phyloP scores from a whole-genome alignment of 2,888 invertebrate species.

The Dasysyrphus albostriatus region DNA sequence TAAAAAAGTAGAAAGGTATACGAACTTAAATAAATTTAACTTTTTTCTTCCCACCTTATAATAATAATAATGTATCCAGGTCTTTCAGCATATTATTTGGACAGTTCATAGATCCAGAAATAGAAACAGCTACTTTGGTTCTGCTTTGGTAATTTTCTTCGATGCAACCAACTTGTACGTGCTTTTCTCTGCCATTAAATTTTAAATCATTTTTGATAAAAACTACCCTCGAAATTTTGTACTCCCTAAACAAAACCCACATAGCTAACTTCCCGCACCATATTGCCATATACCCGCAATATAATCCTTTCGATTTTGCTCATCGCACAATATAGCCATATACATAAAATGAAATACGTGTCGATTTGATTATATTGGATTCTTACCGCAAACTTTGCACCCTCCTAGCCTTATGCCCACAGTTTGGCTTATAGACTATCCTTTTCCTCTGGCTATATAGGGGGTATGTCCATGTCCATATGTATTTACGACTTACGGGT shows the following conservation, averaged over 20 bases:
- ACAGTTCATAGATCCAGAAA: neutral
- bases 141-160: neutral
- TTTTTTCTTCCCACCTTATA: neutral
- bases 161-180: constrained; percentile 1
- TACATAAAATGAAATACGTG: constrained; percentile 69
- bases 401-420: neutral
- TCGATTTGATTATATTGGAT: constrained; percentile 69
- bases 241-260: neutral
- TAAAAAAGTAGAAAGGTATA: neutral
- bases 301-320: constrained; percentile 40
- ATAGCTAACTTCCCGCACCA: neutral
- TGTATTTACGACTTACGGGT: neutral
- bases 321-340: constrained; percentile 41
- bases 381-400: constrained; percentile 48
- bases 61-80: neutral
- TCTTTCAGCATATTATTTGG: neutral
- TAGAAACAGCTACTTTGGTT: neutral
- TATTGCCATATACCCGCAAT: neutral
- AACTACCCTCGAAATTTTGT: neutral
- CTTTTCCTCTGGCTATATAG: neutral
- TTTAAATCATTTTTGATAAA: constrained; percentile 5
- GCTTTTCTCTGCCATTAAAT: neutral
- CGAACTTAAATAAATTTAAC: neutral
- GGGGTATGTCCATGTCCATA: neutral
- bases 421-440: neutral